Evolutionary conservation across 2,797 vertebrate species (phyloP).

Genomic region (Centropyge bicolor): DNA sequence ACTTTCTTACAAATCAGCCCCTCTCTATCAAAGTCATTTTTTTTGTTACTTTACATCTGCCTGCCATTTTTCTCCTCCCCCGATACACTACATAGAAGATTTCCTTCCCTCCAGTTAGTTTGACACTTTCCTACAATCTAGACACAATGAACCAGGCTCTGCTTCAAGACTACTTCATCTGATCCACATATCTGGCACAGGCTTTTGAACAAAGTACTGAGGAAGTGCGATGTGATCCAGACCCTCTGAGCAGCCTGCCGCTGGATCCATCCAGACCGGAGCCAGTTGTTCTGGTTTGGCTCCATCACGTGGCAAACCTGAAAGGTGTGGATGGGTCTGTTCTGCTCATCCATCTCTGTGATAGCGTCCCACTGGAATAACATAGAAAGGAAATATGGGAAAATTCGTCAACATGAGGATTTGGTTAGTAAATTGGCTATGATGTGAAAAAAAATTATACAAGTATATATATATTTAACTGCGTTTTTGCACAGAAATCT

Average conservation of each 20-base stretch:
- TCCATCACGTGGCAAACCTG: conserved; percentile 99
- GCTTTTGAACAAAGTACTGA: conserved; percentile 5
- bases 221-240: conserved; percentile 38
- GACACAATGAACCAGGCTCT: conserved; percentile 13
- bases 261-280: conserved; percentile 95
- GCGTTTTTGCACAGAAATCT: too few relatives aligned
- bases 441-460: too few relatives aligned
- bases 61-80: not conserved
- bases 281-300: conserved; percentile 99
- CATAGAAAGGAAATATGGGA: not conserved
- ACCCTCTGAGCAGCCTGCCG: conserved; percentile 95
- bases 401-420: not conserved
- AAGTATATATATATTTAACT: too few relatives aligned
- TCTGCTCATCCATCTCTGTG: conserved; percentile 98
- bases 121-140: conserved; percentile 14
- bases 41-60: conserved; percentile 19
- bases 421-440: not conserved
- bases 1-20: conserved; percentile 23
- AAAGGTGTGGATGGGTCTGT: conserved; percentile 96
- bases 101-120: not conserved
- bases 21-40: not conserved
- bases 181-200: conserved; percentile 6
- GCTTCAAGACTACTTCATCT: conserved; percentile 13
- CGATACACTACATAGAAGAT: not conserved
- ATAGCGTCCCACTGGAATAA: conserved; percentile 95